These are phyloP conservation scores for Drosophila biarmipes DNA, from an alignment of 1,140 invertebrate species.

Conservation along the genomic window DNA sequence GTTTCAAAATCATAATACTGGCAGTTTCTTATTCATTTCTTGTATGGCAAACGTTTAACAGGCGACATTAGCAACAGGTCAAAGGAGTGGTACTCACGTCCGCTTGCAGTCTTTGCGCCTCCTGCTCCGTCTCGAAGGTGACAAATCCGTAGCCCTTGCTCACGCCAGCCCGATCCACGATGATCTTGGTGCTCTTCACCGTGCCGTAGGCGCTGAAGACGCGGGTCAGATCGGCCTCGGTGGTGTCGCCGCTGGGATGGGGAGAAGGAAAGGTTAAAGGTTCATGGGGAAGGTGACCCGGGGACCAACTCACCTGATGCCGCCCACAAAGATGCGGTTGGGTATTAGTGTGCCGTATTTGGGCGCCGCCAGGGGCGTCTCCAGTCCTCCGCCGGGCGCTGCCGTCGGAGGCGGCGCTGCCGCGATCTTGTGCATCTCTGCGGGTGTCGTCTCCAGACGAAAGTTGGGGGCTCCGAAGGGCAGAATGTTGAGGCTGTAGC, in stretches of 20 bases:
- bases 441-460: slow-evolving; percentile 80
- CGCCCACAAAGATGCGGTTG: slow-evolving; percentile 93
- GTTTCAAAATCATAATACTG: slow-evolving; percentile 35
- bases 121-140: slow-evolving; percentile 96
- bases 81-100: slow-evolving; percentile 85
- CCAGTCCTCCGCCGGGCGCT: slow-evolving; percentile 68
- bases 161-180: slow-evolving; percentile 95
- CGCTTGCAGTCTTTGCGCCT: slow-evolving; percentile 90
- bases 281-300: neutral
- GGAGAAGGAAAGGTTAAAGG: neutral
- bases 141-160: slow-evolving; percentile 98
- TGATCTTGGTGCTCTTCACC: slow-evolving; percentile 97
- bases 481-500: slow-evolving; percentile 83
- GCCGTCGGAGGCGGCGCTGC: slow-evolving; percentile 69
- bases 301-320: slow-evolving; percentile 73
- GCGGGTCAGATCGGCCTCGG: slow-evolving; percentile 92
- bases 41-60: slow-evolving; percentile 43
- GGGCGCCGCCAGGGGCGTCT: slow-evolving; percentile 87
- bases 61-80: slow-evolving; percentile 41
- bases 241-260: slow-evolving; percentile 89
- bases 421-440: slow-evolving; percentile 81
- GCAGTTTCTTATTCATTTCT: slow-evolving; percentile 1
- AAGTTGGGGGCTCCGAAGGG: slow-evolving; percentile 82
- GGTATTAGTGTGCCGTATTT: slow-evolving; percentile 93
- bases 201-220: slow-evolving; percentile 94